Evolutionary conservation across 2,888 invertebrate species (phyloP).

Genomic region (Leuctra nigra): DNA sequence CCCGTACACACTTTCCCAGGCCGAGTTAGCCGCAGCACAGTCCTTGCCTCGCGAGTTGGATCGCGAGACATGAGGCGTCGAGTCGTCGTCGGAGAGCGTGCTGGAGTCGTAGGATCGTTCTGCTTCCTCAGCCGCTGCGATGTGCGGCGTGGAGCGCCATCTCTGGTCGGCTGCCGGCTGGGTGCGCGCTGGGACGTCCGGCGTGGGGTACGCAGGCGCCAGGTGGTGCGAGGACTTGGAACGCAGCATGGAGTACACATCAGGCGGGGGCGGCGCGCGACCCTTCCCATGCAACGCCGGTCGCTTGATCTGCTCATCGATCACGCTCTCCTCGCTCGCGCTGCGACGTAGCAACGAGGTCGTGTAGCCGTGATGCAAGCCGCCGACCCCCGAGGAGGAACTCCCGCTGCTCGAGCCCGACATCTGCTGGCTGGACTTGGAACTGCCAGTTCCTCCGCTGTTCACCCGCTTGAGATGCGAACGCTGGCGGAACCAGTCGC

Average conservation of each 20-base stretch:
- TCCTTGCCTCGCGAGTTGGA: slow-evolving; percentile 44
- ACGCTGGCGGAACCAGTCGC: slow-evolving; percentile 45
- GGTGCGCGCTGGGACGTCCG: not conserved
- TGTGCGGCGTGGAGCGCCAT: slow-evolving; percentile 35
- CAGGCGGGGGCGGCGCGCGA: slow-evolving; percentile 33
- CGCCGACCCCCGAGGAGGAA: slow-evolving; percentile 25
- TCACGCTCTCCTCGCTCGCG: slow-evolving; percentile 41
- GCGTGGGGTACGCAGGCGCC: slow-evolving; percentile 9
- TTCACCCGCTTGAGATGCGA: slow-evolving; percentile 34
- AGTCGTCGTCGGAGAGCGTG: slow-evolving; percentile 43
- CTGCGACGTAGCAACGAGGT: slow-evolving; percentile 35
- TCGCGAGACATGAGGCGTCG: slow-evolving; percentile 42
- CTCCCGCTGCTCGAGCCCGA: slow-evolving; percentile 26
- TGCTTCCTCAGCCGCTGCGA: slow-evolving; percentile 33
- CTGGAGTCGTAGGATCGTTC: slow-evolving; percentile 40
- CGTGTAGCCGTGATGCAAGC: slow-evolving; percentile 22
- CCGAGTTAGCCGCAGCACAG: slow-evolving; percentile 32
- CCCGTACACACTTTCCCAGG: slow-evolving; percentile 32
- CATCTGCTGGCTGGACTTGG: slow-evolving; percentile 22
- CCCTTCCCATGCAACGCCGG: slow-evolving; percentile 34
- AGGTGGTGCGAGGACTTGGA: slow-evolving; percentile 34
- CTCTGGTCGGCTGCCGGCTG: slow-evolving; percentile 15
- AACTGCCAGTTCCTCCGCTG: slow-evolving; percentile 26
- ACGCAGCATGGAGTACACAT: slow-evolving; percentile 26
- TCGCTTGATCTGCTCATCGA: slow-evolving; percentile 31